Conservation (phyloP, 2,888 invertebrate species). For the Sisyra nigra region DNA sequence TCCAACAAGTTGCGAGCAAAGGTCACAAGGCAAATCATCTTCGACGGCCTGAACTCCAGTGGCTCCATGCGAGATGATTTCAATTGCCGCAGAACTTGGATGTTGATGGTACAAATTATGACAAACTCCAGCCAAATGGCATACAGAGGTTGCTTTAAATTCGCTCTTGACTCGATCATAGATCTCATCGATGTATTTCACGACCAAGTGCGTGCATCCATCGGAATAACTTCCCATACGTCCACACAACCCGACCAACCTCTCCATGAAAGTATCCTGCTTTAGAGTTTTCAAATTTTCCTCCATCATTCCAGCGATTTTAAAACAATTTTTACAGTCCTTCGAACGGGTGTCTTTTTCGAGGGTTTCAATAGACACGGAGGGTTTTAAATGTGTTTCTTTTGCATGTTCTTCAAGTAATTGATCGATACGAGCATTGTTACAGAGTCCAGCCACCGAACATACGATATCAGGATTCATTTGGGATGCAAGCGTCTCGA, state of each 20-base stretch:
- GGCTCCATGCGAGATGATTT: slow-evolving; percentile 37
- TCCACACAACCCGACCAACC: slow-evolving; percentile 45
- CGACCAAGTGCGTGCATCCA: slow-evolving; percentile 57
- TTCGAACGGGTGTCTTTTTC: slow-evolving; percentile 12
- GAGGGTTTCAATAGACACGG: slow-evolving; percentile 4
- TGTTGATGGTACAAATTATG: slow-evolving; percentile 47
- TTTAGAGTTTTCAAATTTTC: slow-evolving; percentile 33
- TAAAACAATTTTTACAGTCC: slow-evolving; percentile 32
- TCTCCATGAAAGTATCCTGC: slow-evolving; percentile 38
- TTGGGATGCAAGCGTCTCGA: slow-evolving; percentile 74
- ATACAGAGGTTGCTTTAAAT: slow-evolving; percentile 47
- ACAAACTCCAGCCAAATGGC: slow-evolving; percentile 66
- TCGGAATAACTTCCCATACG: slow-evolving; percentile 57
- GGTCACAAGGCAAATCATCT: slow-evolving; percentile 62
- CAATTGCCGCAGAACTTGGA: slow-evolving; percentile 35
- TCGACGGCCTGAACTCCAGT: slow-evolving; percentile 36
- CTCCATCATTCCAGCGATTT: slow-evolving; percentile 30
- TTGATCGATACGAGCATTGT: slow-evolving; percentile 53
- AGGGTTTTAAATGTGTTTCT: slow-evolving; percentile 20
- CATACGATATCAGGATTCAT: slow-evolving; percentile 86
- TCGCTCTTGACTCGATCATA: slow-evolving; percentile 42
- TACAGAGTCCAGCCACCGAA: slow-evolving; percentile 75
- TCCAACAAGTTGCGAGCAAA: slow-evolving; percentile 67
- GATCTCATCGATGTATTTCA: slow-evolving; percentile 58
- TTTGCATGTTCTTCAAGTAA: slow-evolving; percentile 35